A percentile compares a stretch with the other conserved stretches of the same genome.
These are phyloP conservation scores for Leptocoma aspasia DNA, from an alignment of 2,113 vertebrate species.

Conservation along the genomic window DNA sequence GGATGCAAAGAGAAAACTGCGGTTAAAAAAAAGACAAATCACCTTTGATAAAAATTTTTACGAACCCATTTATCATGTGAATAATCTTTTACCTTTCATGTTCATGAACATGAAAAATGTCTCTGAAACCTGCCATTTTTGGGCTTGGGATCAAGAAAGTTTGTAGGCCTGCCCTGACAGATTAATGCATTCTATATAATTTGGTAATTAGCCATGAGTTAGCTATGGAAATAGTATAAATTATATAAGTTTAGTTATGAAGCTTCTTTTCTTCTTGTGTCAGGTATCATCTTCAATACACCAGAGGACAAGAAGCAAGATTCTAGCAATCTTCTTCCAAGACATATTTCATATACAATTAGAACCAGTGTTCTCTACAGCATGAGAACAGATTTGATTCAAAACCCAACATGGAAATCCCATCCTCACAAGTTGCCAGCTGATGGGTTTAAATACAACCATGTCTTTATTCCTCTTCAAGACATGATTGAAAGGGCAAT, in stretches of 20 bases:
- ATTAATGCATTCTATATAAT: background rate
- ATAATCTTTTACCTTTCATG: background rate
- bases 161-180: background rate
- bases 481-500: conserved; percentile 77
- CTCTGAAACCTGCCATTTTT: background rate
- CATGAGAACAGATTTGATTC: conserved; percentile 67
- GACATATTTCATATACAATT: conserved; percentile 66
- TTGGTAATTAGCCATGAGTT: background rate
- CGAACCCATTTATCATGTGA: background rate
- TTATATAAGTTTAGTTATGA: background rate
- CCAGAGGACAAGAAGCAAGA: background rate
- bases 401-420: conserved; percentile 71
- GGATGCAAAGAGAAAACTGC: background rate
- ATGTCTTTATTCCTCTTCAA: conserved; percentile 75
- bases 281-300: conserved; percentile 66
- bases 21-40: background rate
- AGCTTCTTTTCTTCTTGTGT: background rate
- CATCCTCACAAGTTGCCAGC: conserved; percentile 72
- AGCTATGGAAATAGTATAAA: background rate
- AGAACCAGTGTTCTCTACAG: conserved; percentile 69
- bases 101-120: background rate
- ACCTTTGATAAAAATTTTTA: background rate
- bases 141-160: background rate
- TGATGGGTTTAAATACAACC: conserved; percentile 71
- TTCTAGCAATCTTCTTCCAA: background rate